A percentile compares a stretch with the other conserved stretches of the same genome.
Evolutionary conservation across 1,140 invertebrate species (phyloP).

Genomic region (Anastrepha obliqua): DNA sequence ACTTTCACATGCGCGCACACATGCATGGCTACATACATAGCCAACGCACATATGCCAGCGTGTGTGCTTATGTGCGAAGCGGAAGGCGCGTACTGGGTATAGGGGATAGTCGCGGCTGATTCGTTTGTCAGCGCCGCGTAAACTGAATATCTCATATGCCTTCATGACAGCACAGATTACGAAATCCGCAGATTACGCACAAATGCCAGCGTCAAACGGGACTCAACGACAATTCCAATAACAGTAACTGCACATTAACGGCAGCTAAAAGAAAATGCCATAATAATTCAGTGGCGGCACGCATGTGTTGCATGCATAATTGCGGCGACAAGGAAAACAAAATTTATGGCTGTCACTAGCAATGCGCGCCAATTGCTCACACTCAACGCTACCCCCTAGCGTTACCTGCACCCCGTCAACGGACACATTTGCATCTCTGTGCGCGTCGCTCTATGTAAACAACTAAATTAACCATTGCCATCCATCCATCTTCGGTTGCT

Average conservation of each 20-base stretch:
- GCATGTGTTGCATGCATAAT: background rate
- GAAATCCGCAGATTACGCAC: constrained; percentile 43
- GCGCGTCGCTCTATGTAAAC: background rate
- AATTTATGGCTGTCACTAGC: background rate
- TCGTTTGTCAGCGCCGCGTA: background rate
- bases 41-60: background rate
- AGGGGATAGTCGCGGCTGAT: background rate
- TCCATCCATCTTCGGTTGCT: background rate
- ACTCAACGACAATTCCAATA: background rate
- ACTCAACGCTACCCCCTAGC: background rate
- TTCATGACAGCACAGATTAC: constrained; percentile 15
- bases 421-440: background rate
- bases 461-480: background rate
- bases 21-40: background rate
- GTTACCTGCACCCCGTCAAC: background rate
- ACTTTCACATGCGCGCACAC: constrained; percentile 29
- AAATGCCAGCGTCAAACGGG: constrained; percentile 18
- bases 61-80: constrained; percentile 3
- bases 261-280: background rate
- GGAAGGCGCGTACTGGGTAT: background rate
- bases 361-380: background rate
- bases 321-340: constrained; percentile 13
- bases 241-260: background rate
- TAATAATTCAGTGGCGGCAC: constrained; percentile 30
- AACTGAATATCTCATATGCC: background rate